A percentile compares a stretch with the other conserved stretches of the same genome.
Conservation (phyloP, 1,140 invertebrate genomes). For the Diplogasteroides magnus region DNA sequence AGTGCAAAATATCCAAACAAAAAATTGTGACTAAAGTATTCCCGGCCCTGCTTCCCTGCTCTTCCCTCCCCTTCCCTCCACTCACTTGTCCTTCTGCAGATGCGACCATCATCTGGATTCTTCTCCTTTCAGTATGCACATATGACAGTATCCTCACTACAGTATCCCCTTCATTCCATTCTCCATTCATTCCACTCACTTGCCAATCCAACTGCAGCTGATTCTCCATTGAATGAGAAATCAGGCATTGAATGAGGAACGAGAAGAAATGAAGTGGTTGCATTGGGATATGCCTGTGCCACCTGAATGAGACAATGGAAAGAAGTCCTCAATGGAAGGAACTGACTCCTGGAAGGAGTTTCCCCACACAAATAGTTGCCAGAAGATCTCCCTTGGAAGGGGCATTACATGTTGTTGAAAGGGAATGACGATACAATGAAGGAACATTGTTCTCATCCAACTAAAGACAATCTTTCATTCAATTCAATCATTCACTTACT, state of each 20-base stretch:
- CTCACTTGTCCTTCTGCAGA: constrained; percentile 53
- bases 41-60: too few relatives aligned
- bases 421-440: constrained; percentile 42
- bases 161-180: too few relatives aligned
- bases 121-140: constrained; percentile 32
- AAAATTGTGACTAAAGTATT: too few relatives aligned
- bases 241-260: constrained; percentile 48
- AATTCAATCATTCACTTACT: constrained; percentile 36
- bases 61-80: too few relatives aligned
- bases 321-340: neutral
- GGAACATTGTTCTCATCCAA: constrained; percentile 43
- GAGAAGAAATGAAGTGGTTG: constrained; percentile 52
- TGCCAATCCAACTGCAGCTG: constrained; percentile 44
- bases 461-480: constrained; percentile 40
- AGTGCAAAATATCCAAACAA: too few relatives aligned
- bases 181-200: constrained; percentile 38
- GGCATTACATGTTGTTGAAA: constrained; percentile 42
- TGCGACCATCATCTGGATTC: constrained; percentile 48
- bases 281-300: constrained; percentile 44
- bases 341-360: constrained; percentile 38
- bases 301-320: too few relatives aligned
- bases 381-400: constrained; percentile 35
- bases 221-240: constrained; percentile 43
- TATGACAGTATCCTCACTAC: constrained; percentile 54
- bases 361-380: constrained; percentile 46